Evolutionary conservation across 2,113 vertebrate species (phyloP), one percentile per base, ranked within the genome.

Genomic region (Istiophorus platypterus): DNA sequence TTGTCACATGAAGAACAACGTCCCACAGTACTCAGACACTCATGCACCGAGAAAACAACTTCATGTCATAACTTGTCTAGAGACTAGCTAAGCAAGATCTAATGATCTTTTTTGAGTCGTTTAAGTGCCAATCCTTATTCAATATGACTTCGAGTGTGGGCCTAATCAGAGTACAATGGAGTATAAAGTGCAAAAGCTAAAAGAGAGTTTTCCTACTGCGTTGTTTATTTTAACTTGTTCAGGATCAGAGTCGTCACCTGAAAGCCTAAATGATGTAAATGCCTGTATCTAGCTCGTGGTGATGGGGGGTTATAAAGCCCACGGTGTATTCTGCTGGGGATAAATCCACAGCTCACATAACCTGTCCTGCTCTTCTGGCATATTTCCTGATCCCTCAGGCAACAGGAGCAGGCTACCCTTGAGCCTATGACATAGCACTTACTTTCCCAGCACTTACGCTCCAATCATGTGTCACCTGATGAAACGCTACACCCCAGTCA

Each of bases 391-490:
- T 85, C 83, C 89, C 72, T 86, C 61, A 45, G 87, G 90, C 86
- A 91, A 91, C 82, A 59, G 66, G 76, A 82, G 86, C 88, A 14
- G 70, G 76, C 79, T 88, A 80, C 81, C 77, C 84, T 74, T 63
- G 81, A 87, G 86, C 78, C 71, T 42, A 85, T 88, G 92, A 93
- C 89, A 91, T 85, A 80, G 90, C 80, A 80, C 88, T 86, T 89
- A 83, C 80, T 91, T 93, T 93, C 93, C 90, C 89, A 93, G 90
- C 86, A 90, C 88, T 90, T 91, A 68, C 7, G 15, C 66, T 72
- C 82, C 82, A 91, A 89, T 92, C 91, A 83, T 82, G 89, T 91
- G 92, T 90, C 90, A 90, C 81, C 83, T 87, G 90, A 93, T 92
- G 93, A 93, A 94, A 94, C 62, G 72, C 70, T 90, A 91, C 89